phyloP scores from a whole-genome alignment of 2,888 invertebrate species.

The Patella caerulea region DNA sequence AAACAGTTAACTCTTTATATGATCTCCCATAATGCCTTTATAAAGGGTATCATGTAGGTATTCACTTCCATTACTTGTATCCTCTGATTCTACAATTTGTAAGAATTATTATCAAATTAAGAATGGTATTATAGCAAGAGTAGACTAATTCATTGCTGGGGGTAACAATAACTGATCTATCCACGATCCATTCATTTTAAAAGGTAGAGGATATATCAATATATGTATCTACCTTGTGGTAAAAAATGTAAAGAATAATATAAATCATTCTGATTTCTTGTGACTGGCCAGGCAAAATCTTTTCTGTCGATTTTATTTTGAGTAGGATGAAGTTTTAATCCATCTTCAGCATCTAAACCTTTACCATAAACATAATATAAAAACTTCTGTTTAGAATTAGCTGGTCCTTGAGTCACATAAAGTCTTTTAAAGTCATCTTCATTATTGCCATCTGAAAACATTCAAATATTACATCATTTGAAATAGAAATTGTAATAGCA shows the following conservation, averaged over 20 bases:
- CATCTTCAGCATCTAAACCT: constrained; percentile 56
- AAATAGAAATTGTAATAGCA: too few species aligned
- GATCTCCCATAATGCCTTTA: too few species aligned
- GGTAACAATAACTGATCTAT: too few species aligned
- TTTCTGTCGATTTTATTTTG: constrained; percentile 43
- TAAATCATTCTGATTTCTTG: constrained; percentile 54
- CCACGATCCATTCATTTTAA: too few species aligned
- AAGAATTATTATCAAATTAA: too few species aligned
- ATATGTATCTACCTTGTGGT: constrained; percentile 41
- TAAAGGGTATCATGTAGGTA: too few species aligned
- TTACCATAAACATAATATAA: constrained; percentile 66
- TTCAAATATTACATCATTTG: too few species aligned
- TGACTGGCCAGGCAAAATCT: constrained; percentile 56
- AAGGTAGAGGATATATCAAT: background rate
- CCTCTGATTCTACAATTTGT: too few species aligned
- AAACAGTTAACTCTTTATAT: too few species aligned
- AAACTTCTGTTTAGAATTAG: constrained; percentile 56
- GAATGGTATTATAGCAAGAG: too few species aligned
- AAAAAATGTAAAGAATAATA: constrained; percentile 53
- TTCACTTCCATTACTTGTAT: too few species aligned
- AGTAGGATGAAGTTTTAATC: constrained; percentile 44
- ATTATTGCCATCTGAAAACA: constrained; percentile 22
- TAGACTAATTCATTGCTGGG: too few species aligned
- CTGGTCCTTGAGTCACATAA: constrained; percentile 62
- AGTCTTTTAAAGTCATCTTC: constrained; percentile 58